Conservation (phyloP, 2,113 vertebrate genomes). For the Cygnus buccinator region DNA sequence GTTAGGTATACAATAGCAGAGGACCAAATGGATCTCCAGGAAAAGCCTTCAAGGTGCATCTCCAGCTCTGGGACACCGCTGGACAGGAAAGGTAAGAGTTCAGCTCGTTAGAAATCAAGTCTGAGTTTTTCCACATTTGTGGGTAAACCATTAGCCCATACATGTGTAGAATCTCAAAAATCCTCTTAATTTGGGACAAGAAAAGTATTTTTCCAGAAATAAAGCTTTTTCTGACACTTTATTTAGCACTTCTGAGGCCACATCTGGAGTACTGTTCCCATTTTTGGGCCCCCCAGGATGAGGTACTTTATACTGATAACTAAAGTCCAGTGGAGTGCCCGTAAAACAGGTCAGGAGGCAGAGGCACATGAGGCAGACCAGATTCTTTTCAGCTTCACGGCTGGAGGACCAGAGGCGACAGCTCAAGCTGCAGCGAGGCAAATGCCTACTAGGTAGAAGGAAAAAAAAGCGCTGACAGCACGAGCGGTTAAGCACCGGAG, state of each 20-base stretch:
- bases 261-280: background rate
- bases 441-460: background rate
- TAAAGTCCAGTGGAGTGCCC: fast-evolving
- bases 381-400: background rate
- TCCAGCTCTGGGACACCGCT: slow-evolving; percentile 97
- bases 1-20: slow-evolving; percentile 86
- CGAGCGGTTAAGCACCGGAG: background rate
- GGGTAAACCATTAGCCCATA: background rate
- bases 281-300: background rate
- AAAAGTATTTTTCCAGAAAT: background rate
- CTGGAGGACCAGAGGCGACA: background rate
- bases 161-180: background rate
- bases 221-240: background rate
- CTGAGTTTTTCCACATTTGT: too few relatives aligned
- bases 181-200: background rate
- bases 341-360: background rate
- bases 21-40: slow-evolving; percentile 86
- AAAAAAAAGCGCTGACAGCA: too few relatives aligned
- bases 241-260: background rate
- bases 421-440: background rate
- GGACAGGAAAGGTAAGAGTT: slow-evolving; percentile 91
- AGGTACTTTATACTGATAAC: background rate
- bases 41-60: slow-evolving; percentile 92
- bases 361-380: background rate
- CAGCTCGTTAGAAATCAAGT: background rate